Evolutionary conservation across 2,888 invertebrate genomes (phyloP).

Genomic region (Parascotia fuliginaria): DNA sequence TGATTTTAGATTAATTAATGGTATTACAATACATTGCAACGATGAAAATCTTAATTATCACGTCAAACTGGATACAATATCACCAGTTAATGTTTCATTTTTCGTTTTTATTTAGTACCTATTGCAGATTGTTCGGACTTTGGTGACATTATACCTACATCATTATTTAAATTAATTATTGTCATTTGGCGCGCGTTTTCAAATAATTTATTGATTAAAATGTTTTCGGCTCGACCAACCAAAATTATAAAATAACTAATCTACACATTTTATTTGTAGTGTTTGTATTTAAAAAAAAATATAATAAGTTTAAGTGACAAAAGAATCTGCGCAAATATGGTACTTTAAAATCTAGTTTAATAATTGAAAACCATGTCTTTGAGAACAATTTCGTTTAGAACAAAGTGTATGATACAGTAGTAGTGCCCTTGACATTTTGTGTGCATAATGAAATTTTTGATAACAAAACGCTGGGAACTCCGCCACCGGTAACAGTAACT

Average conservation of each 20-base stretch:
- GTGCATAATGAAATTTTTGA: constrained; percentile 29
- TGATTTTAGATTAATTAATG: constrained; percentile 46
- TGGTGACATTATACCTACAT: constrained; percentile 11
- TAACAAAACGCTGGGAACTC: constrained; percentile 5
- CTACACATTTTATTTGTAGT: no score
- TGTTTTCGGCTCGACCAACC: not conserved
- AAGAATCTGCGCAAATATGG: no score
- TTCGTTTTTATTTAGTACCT: constrained; percentile 30
- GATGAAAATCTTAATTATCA: constrained; percentile 42
- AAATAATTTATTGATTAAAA: not conserved
- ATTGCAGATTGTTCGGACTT: constrained; percentile 18
- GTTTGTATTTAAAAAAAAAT: no score
- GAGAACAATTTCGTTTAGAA: constrained; percentile 49
- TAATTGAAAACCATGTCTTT: constrained; percentile 46
- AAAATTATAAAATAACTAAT: no score
- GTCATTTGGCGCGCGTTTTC: not conserved
- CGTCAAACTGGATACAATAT: constrained; percentile 23
- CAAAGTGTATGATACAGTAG: constrained; percentile 37
- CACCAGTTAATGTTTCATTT: constrained; percentile 38
- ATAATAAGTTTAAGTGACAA: no score
- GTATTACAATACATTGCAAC: constrained; percentile 26
- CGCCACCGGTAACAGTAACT: constrained; percentile 12
- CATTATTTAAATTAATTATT: constrained; percentile 8
- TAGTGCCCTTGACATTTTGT: constrained; percentile 17
- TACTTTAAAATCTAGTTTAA: not conserved